Conservation (phyloP, 2,113 vertebrate genomes). For the Colinus virginianus region DNA sequence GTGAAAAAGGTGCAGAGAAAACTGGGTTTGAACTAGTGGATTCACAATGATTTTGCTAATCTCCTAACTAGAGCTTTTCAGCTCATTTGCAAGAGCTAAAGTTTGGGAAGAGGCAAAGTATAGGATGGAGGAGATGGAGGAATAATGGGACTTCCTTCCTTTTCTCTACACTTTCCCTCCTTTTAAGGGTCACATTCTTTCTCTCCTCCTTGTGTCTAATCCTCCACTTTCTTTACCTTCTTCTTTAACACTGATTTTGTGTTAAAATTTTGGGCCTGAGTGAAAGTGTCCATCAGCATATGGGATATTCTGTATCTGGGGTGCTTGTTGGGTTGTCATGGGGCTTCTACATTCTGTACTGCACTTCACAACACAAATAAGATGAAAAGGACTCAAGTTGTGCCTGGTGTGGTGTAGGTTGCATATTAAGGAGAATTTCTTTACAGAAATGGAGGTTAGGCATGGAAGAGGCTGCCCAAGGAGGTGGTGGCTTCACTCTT, state of each 20-base stretch:
- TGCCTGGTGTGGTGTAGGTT: neutral
- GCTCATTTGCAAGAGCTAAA: neutral
- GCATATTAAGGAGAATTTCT: neutral
- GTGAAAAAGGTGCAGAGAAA: neutral
- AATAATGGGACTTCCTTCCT: neutral
- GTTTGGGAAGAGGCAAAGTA: neutral
- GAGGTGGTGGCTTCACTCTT: neutral
- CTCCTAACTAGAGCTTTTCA: neutral
- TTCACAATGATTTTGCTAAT: neutral
- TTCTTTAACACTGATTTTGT: rapidly evolving
- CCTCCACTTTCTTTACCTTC: neutral
- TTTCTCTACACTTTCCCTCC: neutral
- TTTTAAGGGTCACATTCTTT: neutral
- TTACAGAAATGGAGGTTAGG: neutral
- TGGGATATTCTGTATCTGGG: neutral
- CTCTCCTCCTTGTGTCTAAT: neutral
- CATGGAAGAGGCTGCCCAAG: neutral
- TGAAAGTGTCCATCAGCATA: neutral
- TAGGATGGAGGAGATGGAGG: neutral
- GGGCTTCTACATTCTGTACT: neutral
- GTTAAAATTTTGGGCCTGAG: neutral
- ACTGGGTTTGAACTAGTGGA: neutral
- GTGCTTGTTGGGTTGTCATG: neutral
- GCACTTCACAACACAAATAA: neutral
- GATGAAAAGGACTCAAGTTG: neutral